A percentile compares a stretch with the other conserved stretches of the same genome.
Evolutionary conservation across 2,888 invertebrate genomes (phyloP).

Genomic region (Smittia sp.): DNA sequence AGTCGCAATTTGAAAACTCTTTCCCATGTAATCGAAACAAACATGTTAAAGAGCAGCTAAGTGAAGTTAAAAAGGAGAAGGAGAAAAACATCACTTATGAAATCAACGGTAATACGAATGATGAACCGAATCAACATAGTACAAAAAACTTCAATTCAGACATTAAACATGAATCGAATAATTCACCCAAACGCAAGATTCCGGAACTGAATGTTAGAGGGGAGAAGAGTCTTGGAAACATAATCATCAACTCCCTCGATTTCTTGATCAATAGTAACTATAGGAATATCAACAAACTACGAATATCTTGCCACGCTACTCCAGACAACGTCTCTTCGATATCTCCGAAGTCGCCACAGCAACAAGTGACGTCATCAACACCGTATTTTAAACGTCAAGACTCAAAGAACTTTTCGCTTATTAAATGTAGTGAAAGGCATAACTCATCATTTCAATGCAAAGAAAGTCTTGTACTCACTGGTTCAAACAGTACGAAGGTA

Average conservation of each 20-base stretch:
- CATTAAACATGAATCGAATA: constrained; percentile 8
- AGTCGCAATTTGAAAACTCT: constrained; percentile 1
- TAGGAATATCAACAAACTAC: constrained; percentile 24
- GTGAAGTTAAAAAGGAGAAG: constrained; percentile 13
- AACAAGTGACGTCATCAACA: not conserved
- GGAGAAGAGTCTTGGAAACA: not conserved
- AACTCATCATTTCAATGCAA: no score
- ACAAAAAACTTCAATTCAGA: constrained; percentile 11
- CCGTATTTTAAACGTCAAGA: not conserved
- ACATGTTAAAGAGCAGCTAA: constrained; percentile 20
- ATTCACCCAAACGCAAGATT: not conserved
- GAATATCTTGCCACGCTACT: constrained; percentile 20
- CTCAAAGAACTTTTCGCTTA: not conserved
- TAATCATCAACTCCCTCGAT: constrained; percentile 23
- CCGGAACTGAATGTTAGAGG: not conserved
- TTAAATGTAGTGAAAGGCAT: no score
- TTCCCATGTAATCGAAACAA: not conserved
- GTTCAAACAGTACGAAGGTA: not conserved
- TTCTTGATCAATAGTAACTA: constrained; percentile 8
- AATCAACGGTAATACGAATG: constrained; percentile 46
- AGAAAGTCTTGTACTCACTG: not conserved
- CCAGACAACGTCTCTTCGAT: not conserved
- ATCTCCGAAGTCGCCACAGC: not conserved
- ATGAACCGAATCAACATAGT: constrained; percentile 37
- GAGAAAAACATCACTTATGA: constrained; percentile 55